Conservation (phyloP, 2,888 invertebrate species). For the Xanthostigma xanthostigma region DNA sequence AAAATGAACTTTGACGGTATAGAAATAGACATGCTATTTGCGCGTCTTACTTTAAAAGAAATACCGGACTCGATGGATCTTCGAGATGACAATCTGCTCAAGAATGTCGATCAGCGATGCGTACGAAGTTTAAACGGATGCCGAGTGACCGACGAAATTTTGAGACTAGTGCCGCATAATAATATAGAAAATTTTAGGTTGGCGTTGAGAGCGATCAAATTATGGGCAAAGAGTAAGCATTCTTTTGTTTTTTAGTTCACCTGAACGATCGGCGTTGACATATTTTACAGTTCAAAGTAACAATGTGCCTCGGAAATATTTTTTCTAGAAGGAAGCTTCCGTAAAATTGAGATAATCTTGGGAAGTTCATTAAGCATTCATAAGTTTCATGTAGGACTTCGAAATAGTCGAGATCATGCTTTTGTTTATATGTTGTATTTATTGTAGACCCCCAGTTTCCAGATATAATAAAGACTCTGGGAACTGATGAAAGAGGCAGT, state of each 20-base stretch:
- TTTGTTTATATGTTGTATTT: too few relatives aligned
- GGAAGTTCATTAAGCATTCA: too few relatives aligned
- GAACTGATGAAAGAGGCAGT: not conserved
- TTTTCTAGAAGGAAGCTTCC: too few relatives aligned
- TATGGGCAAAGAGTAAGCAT: slow-evolving; percentile 92
- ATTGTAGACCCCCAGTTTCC: too few relatives aligned
- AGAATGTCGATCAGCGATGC: slow-evolving; percentile 91
- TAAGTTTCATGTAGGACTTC: too few relatives aligned
- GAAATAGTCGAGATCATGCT: too few relatives aligned
- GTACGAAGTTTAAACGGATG: slow-evolving; percentile 96
- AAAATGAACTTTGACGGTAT: slow-evolving; percentile 98
- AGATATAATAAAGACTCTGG: too few relatives aligned
- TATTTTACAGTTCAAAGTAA: not conserved
- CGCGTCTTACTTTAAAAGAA: slow-evolving; percentile 84
- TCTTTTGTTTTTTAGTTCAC: slow-evolving; percentile 1
- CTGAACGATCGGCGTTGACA: too few relatives aligned
- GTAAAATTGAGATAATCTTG: too few relatives aligned
- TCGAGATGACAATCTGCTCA: slow-evolving; percentile 77
- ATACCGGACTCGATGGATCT: slow-evolving; percentile 84
- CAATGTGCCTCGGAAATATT: too few relatives aligned
- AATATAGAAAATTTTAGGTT: slow-evolving; percentile 88
- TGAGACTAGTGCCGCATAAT: slow-evolving; percentile 68
- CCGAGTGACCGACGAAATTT: slow-evolving; percentile 95
- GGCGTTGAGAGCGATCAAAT: slow-evolving; percentile 84
- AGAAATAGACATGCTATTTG: slow-evolving; percentile 97